These are phyloP conservation scores for Lepeophtheirus salmonis DNA, from an alignment of 1,140 invertebrate genomes.

Conservation along the genomic window DNA sequence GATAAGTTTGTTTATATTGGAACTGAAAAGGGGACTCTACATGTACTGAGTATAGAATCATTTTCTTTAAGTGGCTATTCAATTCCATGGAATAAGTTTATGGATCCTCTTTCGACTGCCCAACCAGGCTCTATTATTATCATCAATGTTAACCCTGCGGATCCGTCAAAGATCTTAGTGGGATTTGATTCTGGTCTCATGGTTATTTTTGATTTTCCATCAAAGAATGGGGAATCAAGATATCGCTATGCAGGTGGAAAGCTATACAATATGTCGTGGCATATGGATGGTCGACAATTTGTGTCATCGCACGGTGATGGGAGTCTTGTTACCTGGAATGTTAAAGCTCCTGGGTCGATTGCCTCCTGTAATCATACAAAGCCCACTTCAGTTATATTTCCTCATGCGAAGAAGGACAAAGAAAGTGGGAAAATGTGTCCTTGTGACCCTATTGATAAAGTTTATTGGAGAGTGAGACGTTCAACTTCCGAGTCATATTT, in stretches of 20 bases:
- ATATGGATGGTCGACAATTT: constrained; percentile 93
- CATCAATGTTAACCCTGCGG: constrained; percentile 10
- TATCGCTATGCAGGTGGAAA: constrained; percentile 50
- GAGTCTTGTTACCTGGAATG: constrained; percentile 74
- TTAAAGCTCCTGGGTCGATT: constrained; percentile 34
- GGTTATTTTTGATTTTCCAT: constrained; percentile 84
- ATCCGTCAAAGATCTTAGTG: constrained; percentile 58
- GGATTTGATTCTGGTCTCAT: constrained; percentile 85
- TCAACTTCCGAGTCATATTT: constrained; percentile 50
- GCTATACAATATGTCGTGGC: constrained; percentile 75
- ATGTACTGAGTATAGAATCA: constrained; percentile 87
- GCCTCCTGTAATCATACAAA: constrained; percentile 30
- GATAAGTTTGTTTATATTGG: constrained; percentile 98
- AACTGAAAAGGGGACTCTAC: constrained; percentile 91
- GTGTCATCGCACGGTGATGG: constrained; percentile 91
- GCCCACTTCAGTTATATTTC: constrained; percentile 58
- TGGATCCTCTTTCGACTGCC: constrained; percentile 38
- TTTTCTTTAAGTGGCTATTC: constrained; percentile 91
- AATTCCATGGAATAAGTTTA: constrained; percentile 99
- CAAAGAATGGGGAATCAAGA: constrained; percentile 55
- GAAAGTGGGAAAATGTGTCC: constrained; percentile 57
- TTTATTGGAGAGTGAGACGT: constrained; percentile 47
- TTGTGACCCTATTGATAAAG: constrained; percentile 78
- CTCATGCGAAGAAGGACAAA: constrained; percentile 82
- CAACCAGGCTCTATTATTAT: constrained; percentile 1